Evolutionary conservation across 2,113 vertebrate genomes (phyloP).

Genomic region (Cryptoleucopteryx plumbea): DNA sequence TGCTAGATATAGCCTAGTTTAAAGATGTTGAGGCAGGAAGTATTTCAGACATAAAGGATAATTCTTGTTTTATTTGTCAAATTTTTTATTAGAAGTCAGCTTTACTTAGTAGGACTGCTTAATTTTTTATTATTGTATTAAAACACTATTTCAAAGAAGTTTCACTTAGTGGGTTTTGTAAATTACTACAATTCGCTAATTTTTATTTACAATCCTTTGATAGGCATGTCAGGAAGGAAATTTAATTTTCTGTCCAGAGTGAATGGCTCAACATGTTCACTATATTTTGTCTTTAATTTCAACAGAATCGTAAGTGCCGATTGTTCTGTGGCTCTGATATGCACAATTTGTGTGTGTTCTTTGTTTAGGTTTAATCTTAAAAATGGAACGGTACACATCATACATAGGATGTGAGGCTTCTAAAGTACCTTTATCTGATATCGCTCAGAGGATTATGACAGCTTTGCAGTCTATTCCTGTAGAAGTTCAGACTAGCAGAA

Average conservation of each 20-base stretch:
- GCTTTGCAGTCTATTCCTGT: slow-evolving; percentile 70
- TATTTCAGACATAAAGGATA: not conserved
- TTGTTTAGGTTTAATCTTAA: slow-evolving; percentile 61
- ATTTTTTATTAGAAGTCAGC: not conserved
- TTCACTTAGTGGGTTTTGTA: not conserved
- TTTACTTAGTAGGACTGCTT: not conserved
- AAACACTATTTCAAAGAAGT: not conserved
- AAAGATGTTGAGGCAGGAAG: not conserved
- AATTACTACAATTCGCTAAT: not conserved
- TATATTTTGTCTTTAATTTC: not conserved
- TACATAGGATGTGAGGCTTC: slow-evolving; percentile 68
- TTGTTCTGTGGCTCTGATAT: not conserved
- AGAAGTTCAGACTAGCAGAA: slow-evolving; percentile 46
- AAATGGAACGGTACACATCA: slow-evolving; percentile 73
- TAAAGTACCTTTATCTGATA: slow-evolving; percentile 77
- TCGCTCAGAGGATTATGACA: slow-evolving; percentile 82
- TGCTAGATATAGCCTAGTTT: not conserved
- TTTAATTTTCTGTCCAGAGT: not conserved
- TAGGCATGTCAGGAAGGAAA: not conserved
- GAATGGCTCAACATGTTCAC: not conserved
- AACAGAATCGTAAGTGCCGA: not conserved
- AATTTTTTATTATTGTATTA: not conserved
- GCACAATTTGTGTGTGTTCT: slow-evolving; percentile 31
- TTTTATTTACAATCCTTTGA: not conserved
- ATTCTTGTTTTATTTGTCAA: not conserved